Percentiles rank a stretch among this genome's conserved stretches.
Evolutionary conservation across 2,113 vertebrate species (phyloP).

Genomic region (Oncorhynchus nerka): DNA sequence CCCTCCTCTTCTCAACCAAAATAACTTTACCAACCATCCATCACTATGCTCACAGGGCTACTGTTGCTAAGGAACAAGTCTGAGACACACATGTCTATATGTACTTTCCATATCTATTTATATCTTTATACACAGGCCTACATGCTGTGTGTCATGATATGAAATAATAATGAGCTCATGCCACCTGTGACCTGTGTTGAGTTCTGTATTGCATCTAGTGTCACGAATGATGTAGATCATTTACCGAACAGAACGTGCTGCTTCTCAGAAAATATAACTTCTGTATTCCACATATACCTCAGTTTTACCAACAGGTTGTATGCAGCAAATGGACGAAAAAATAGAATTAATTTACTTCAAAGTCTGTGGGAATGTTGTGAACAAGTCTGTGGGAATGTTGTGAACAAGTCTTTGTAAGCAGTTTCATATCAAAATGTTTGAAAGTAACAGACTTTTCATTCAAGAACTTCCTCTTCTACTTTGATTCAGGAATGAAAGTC

Average conservation of each 20-base stretch:
- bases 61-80: slow-evolving; percentile 79
- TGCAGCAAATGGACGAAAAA: not conserved
- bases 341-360: too few relatives aligned
- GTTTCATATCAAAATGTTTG: not conserved
- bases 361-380: too few relatives aligned
- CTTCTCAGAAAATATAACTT: not conserved
- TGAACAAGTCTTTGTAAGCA: too few relatives aligned
- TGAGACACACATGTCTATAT: slow-evolving; percentile 49
- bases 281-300: too few relatives aligned
- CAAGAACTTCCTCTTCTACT: not conserved
- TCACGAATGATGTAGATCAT: not conserved
- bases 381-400: too few relatives aligned
- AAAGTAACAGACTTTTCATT: not conserved
- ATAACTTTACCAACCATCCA: slow-evolving; percentile 81
- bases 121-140: slow-evolving; percentile 22
- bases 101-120: slow-evolving; percentile 44
- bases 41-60: slow-evolving; percentile 71
- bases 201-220: not conserved
- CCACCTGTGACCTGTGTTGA: not conserved
- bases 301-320: not conserved
- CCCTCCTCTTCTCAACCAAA: slow-evolving; percentile 65
- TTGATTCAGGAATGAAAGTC: slow-evolving; percentile 4
- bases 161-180: not conserved
- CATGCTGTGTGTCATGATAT: not conserved
- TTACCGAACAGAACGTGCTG: not conserved